Conservation (phyloP, 1,140 invertebrate species). For the Medauroidea extradentata region DNA sequence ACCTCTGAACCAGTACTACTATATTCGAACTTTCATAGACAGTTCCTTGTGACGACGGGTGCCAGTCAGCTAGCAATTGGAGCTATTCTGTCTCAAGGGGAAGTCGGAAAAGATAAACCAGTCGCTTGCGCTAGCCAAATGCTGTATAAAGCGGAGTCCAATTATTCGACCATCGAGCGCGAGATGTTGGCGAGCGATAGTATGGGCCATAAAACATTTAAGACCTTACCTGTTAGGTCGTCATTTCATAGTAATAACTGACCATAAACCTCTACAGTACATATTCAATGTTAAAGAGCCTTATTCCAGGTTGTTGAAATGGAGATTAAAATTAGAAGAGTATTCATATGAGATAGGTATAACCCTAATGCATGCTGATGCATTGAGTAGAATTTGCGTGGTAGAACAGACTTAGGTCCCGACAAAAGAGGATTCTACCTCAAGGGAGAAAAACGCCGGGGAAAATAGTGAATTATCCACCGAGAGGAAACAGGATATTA, state of each 20-base stretch:
- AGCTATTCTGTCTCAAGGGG: constrained; percentile 20
- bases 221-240: constrained; percentile 40
- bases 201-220: constrained; percentile 45
- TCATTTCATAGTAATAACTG: constrained; percentile 41
- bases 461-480: neutral
- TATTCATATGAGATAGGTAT: constrained; percentile 29
- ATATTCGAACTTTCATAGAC: constrained; percentile 26
- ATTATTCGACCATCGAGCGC: constrained; percentile 36
- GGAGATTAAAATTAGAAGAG: constrained; percentile 32
- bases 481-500: neutral
- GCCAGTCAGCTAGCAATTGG: constrained; percentile 16
- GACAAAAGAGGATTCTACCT: neutral
- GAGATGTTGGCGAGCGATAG: constrained; percentile 37
- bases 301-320: constrained; percentile 29
- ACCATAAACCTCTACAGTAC: constrained; percentile 39
- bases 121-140: constrained; percentile 34
- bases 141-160: constrained; percentile 29
- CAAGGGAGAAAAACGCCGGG: neutral
- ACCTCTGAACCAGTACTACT: constrained; percentile 32
- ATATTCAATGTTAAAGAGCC: constrained; percentile 30
- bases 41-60: constrained; percentile 23
- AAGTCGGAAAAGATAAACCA: constrained; percentile 23
- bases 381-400: neutral
- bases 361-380: constrained; percentile 4
- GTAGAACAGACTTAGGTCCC: neutral